Evolutionary conservation across 2,888 invertebrate species (phyloP), one percentile per base, ranked within the genome.

Genomic region (Mythimna albipuncta): DNA sequence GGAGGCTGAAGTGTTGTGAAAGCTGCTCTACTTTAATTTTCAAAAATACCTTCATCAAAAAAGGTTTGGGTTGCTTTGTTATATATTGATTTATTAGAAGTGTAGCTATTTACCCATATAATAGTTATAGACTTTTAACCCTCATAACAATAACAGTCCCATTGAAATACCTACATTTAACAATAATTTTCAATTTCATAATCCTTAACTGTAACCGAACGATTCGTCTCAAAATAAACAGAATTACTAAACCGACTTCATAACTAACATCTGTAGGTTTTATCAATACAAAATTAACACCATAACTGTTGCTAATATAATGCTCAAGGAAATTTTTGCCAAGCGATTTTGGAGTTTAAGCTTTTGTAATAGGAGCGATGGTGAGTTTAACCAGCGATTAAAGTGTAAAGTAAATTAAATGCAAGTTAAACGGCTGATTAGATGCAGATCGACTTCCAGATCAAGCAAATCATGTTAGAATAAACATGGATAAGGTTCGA

Each of bases 381-480:
- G 13, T 41, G 16, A 16, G 50, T 71, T 68, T 62, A 11, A 63
- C n/a, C 4, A 26, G 5, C 26, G 58, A 66, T 68, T 65, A 75
- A 81, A 70, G 64, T 70, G 57, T 69, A 75, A 67, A 80, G 57
- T 77, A 74, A 81, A 83, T 84, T 80, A 69, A 83, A 82, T 73
- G 76, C 83, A 52, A 80, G 79, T 81, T 85, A 87, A 84, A 86
- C 82, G 84, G 74, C 80, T 85, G 88, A 88, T 89, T 85, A 87
- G 83, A 88, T 89, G 83, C 85, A 86, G 75, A 83, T 82, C 81
- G 68, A 88, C 89, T 89, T 86, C 87, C 76, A 89, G 84, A 85
- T 88, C 84, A 70, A 87, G 88, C 85, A 89, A 88, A 89, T 90
- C 89, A 89, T 90, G 89, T 88, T 87, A 83, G 79, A 87, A 89